Percentiles rank a stretch among this genome's conserved stretches.
These are phyloP conservation scores for Drosophila yakuba DNA, from an alignment of 1,140 invertebrate species.

Conservation along the genomic window DNA sequence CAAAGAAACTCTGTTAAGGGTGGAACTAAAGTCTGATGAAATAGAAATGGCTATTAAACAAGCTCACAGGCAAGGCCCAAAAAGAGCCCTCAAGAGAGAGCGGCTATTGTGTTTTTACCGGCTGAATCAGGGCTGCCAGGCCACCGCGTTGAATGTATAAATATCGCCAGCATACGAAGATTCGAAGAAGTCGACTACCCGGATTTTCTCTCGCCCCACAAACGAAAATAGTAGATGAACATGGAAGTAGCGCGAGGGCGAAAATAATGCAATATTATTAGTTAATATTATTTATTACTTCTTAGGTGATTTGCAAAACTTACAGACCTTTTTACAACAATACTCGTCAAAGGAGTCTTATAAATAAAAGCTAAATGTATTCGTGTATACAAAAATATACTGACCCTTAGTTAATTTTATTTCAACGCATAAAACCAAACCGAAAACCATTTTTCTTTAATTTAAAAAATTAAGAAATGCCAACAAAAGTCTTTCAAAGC, in stretches of 20 bases:
- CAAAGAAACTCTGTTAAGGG: constrained; percentile 13
- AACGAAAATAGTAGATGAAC: constrained; percentile 8
- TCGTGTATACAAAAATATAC: too few relatives aligned
- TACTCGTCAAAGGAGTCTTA: too few relatives aligned
- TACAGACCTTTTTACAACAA: too few relatives aligned
- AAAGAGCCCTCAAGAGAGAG: constrained; percentile 8
- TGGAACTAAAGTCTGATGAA: constrained; percentile 26
- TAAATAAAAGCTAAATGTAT: too few relatives aligned
- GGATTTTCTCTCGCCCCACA: constrained; percentile 16
- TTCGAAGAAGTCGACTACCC: constrained; percentile 40
- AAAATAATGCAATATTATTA: too few relatives aligned
- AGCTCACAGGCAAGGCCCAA: constrained; percentile 7
- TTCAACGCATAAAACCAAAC: too few relatives aligned
- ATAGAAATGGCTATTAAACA: constrained; percentile 14
- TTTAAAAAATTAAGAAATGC: too few relatives aligned
- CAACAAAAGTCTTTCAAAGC: too few relatives aligned
- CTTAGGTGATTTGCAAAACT: too few relatives aligned
- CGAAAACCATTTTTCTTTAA: too few relatives aligned
- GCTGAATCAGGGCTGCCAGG: constrained; percentile 23
- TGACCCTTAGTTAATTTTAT: too few relatives aligned
- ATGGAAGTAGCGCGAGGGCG: not conserved
- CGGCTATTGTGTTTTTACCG: constrained; percentile 5
- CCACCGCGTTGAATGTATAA: not conserved
- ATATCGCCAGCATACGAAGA: not conserved
- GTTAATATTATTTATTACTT: too few relatives aligned